These are phyloP conservation scores for Craterocephalus amniculus DNA, from an alignment of 2,797 vertebrate genomes.

Conservation along the genomic window DNA sequence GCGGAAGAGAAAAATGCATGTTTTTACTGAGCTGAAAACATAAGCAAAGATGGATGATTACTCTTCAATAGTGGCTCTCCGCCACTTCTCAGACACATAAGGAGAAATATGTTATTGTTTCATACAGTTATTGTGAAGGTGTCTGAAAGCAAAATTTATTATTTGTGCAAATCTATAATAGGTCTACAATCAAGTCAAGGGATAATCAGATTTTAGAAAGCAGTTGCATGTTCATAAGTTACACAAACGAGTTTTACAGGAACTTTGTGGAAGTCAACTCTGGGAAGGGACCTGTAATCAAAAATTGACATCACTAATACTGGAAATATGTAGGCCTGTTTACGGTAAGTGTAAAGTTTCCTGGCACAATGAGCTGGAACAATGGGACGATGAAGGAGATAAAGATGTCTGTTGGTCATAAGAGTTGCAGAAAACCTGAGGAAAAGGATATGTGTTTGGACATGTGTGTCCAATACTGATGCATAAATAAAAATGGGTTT, in stretches of 20 bases:
- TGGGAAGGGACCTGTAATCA: neutral
- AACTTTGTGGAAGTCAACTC: constrained; percentile 27
- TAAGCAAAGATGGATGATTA: constrained; percentile 75
- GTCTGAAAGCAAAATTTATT: constrained; percentile 62
- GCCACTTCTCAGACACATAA: constrained; percentile 69
- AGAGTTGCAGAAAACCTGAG: constrained; percentile 1
- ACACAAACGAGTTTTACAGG: constrained; percentile 24
- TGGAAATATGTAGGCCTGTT: neutral
- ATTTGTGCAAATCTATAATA: constrained; percentile 32
- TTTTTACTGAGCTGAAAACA: constrained; percentile 59
- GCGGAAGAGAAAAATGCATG: constrained; percentile 58
- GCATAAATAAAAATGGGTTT: constrained; percentile 14
- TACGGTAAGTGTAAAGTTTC: neutral
- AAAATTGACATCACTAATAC: constrained; percentile 19
- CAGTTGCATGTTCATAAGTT: constrained; percentile 37
- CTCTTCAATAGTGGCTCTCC: constrained; percentile 70
- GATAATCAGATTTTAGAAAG: constrained; percentile 44
- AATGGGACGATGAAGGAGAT: constrained; percentile 22
- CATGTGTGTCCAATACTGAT: neutral
- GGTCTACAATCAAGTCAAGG: constrained; percentile 51
- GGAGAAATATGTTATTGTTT: constrained; percentile 65
- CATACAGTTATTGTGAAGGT: constrained; percentile 62
- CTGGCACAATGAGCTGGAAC: constrained; percentile 1
- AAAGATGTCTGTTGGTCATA: neutral
- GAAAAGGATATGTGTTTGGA: constrained; percentile 3